Conservation (phyloP, 2,113 vertebrate genomes). For the Syrrhaptes paradoxus region DNA sequence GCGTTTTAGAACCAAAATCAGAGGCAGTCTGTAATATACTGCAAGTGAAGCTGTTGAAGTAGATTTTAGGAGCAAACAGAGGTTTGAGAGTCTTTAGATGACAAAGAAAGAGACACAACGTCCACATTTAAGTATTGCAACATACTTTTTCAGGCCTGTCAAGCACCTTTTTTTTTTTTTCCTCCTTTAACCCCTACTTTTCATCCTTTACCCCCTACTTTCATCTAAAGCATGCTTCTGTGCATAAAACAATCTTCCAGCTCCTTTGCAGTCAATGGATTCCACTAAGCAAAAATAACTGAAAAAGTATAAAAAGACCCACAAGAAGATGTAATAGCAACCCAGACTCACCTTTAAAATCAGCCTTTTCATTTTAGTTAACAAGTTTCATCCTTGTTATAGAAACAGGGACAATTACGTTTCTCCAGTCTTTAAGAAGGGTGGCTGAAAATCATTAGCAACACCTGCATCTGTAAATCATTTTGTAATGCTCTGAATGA, state of each 20-base stretch:
- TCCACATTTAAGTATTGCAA: not conserved
- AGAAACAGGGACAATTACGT: slow-evolving; percentile 24
- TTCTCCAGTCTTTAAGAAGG: slow-evolving; percentile 12
- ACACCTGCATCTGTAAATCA: slow-evolving; percentile 63
- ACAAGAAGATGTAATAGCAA: not conserved
- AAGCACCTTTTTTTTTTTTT: not conserved
- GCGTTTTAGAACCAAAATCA: not conserved
- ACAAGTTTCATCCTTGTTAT: slow-evolving; percentile 15
- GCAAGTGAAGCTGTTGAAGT: not conserved
- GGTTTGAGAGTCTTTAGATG: not conserved
- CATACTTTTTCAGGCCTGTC: not conserved
- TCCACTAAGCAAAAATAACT: not conserved
- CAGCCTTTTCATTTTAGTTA: slow-evolving; percentile 8
- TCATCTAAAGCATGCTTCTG: not conserved
- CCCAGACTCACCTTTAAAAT: not conserved
- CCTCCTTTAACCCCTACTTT: not conserved
- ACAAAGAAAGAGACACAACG: not conserved
- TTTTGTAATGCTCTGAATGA: slow-evolving; percentile 60
- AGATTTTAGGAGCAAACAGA: not conserved
- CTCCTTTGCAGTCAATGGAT: not conserved
- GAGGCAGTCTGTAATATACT: not conserved
- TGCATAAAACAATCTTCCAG: not conserved
- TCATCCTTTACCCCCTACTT: not conserved
- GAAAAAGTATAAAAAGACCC: not conserved
- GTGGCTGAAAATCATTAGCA: slow-evolving; percentile 56